Evolutionary conservation across 2,797 vertebrate genomes (phyloP).

Genomic region (Poeciliopsis infans): DNA sequence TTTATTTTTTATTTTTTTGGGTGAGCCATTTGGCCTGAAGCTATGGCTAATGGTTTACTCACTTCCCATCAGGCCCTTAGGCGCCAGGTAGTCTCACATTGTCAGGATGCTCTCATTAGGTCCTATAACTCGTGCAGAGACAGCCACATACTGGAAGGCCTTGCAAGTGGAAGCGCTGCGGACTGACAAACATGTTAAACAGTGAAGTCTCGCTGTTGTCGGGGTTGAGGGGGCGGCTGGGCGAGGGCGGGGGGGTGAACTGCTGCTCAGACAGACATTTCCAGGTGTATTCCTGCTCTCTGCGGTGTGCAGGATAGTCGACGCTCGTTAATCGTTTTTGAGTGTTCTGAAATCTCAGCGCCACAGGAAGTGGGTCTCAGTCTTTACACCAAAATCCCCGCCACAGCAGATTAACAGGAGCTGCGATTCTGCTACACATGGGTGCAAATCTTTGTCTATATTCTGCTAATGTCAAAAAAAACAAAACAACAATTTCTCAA

Average conservation of each 20-base stretch:
- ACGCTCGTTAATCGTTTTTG: background rate
- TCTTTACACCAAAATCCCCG: background rate
- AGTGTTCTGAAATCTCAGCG: background rate
- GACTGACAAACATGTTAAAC: constrained; percentile 57
- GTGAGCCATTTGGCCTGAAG: constrained; percentile 70
- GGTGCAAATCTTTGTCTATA: background rate
- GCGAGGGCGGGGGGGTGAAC: background rate
- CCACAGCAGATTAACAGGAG: background rate
- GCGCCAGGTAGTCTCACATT: constrained; percentile 75
- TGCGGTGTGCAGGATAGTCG: background rate
- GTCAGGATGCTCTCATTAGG: constrained; percentile 79
- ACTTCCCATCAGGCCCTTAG: constrained; percentile 76
- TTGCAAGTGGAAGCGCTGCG: constrained; percentile 54
- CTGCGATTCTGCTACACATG: background rate
- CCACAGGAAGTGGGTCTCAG: background rate
- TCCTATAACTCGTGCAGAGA: constrained; percentile 75
- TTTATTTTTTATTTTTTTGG: constrained; percentile 36
- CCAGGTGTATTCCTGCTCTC: background rate
- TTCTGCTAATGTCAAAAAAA: too few relatives aligned
- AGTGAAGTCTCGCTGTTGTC: constrained; percentile 17
- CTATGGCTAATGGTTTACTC: constrained; percentile 82
- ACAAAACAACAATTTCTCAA: too few relatives aligned
- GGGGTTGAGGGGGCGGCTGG: too few relatives aligned
- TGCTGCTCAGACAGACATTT: constrained; percentile 15
- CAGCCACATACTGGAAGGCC: constrained; percentile 55